Percentiles rank a stretch among this genome's conserved stretches.
phyloP scores from a whole-genome alignment of 2,113 vertebrate genomes.

The Uria aalge region DNA sequence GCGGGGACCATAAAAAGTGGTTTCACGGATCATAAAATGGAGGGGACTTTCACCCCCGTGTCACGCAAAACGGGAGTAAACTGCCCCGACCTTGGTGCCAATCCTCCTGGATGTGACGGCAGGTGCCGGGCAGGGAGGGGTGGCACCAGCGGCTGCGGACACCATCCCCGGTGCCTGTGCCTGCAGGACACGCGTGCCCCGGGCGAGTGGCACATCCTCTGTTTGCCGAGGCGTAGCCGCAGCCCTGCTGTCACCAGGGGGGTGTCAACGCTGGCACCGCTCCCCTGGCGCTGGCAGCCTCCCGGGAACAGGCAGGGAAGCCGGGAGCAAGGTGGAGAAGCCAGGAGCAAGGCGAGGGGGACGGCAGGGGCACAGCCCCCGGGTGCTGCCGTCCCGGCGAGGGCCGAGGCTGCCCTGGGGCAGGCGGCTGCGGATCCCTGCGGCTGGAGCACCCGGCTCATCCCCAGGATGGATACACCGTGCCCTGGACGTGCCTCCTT shows the following conservation, averaged over 20 bases:
- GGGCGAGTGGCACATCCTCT: not conserved
- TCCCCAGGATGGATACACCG: fast-evolving
- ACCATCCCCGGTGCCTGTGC: not conserved
- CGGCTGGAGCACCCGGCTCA: fast-evolving
- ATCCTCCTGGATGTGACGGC: not conserved
- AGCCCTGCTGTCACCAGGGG: not conserved
- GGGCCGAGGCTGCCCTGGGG: not conserved
- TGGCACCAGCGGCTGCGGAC: fast-evolving
- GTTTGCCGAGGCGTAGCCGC: fast-evolving
- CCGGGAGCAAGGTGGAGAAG: not conserved
- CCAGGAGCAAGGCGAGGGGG: not conserved
- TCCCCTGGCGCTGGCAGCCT: fast-evolving
- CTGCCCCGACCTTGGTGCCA: not conserved
- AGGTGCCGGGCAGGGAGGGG: not conserved
- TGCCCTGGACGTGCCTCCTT: not conserved
- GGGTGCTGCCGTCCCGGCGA: fast-evolving
- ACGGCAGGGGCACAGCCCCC: not conserved
- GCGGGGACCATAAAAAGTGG: not conserved
- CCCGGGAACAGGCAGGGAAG: fast-evolving
- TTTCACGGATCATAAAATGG: conserved; percentile 15
- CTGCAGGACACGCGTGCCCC: fast-evolving
- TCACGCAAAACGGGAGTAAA: not conserved
- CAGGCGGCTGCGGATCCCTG: not conserved
- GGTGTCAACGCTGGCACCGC: fast-evolving
- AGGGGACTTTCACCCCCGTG: not conserved